Evolutionary conservation across 2,888 invertebrate species (phyloP).

Genomic region (Suillia variegata): DNA sequence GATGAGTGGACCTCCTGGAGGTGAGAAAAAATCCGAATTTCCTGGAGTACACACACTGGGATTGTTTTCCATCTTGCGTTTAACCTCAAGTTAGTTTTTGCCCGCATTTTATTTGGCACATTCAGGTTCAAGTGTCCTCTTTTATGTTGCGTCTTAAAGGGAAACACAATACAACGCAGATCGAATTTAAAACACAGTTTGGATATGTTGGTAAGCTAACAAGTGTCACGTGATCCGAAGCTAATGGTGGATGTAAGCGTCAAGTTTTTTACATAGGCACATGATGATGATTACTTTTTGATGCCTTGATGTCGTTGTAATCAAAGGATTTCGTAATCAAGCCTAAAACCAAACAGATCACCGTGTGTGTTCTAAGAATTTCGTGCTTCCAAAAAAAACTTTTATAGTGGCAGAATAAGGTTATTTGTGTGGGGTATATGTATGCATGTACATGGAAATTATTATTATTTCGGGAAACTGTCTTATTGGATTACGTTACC

Average conservation of each 20-base stretch:
- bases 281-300: slow-evolving; percentile 34
- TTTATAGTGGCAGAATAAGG: no score
- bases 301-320: slow-evolving; percentile 35
- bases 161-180: no score
- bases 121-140: slow-evolving; percentile 13
- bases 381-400: no score
- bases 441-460: no score
- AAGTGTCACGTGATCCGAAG: slow-evolving; percentile 51
- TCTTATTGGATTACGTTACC: no score
- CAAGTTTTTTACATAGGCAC: slow-evolving; percentile 12
- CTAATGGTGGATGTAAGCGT: slow-evolving; percentile 39
- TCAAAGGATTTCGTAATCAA: no score
- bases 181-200: no score
- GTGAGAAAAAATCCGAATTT: slow-evolving; percentile 53
- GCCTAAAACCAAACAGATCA: not conserved
- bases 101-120: slow-evolving; percentile 36
- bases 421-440: no score
- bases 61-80: slow-evolving; percentile 46
- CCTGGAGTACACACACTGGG: slow-evolving; percentile 1
- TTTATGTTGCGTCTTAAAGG: slow-evolving; percentile 9
- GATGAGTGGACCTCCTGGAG: slow-evolving; percentile 60
- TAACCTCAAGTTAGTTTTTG: slow-evolving; percentile 47
- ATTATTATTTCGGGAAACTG: no score
- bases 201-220: slow-evolving; percentile 38
- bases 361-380: slow-evolving; percentile 1